Conservation (phyloP, 2,113 vertebrate species). For the Thermophis baileyi region DNA sequence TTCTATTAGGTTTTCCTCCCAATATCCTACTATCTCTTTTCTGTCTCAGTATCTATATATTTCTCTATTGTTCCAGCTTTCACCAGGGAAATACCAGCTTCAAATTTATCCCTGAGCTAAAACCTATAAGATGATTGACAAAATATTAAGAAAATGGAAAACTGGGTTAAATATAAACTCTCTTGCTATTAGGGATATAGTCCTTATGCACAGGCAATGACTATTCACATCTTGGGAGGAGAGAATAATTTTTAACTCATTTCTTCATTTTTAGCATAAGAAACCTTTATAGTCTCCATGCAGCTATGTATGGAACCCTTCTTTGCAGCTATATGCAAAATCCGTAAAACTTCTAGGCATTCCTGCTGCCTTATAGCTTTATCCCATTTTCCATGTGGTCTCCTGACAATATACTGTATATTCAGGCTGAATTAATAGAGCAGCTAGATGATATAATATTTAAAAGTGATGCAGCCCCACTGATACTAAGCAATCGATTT, state of each 20-base stretch:
- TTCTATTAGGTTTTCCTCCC: constrained; percentile 64
- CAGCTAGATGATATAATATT: background rate
- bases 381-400: background rate
- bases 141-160: constrained; percentile 68
- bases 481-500: too few relatives aligned
- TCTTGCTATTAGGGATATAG: constrained; percentile 48
- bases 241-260: constrained; percentile 45
- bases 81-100: constrained; percentile 63
- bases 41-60: constrained; percentile 43
- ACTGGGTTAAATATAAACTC: constrained; percentile 59
- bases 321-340: constrained; percentile 38
- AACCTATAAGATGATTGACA: constrained; percentile 66
- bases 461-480: background rate
- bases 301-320: constrained; percentile 33
- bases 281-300: constrained; percentile 49
- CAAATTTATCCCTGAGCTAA: constrained; percentile 71
- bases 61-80: constrained; percentile 62
- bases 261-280: constrained; percentile 48
- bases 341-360: constrained; percentile 43
- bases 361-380: background rate
- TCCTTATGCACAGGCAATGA: constrained; percentile 36
- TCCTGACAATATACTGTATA: background rate
- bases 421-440: constrained; percentile 26
- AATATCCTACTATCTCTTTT: constrained; percentile 58
- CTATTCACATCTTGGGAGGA: constrained; percentile 46